Evolutionary conservation across 2,888 invertebrate species (phyloP).

Genomic region (Mesorhabditis sp.): DNA sequence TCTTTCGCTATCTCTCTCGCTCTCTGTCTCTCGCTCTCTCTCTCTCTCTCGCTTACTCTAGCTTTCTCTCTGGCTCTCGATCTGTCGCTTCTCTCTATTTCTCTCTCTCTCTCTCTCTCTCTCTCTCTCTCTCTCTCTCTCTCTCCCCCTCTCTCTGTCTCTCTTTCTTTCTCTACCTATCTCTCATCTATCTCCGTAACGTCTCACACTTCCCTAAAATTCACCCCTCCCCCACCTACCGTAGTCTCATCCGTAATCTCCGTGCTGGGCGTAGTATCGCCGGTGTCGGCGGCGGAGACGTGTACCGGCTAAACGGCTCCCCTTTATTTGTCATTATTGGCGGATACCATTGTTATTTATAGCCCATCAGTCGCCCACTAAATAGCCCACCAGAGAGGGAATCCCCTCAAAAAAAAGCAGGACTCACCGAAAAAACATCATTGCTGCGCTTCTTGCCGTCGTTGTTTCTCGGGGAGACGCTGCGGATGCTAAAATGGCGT

Average conservation of each 20-base stretch:
- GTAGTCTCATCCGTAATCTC: slow-evolving; percentile 4
- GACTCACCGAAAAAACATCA: neutral
- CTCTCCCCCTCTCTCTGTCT: neutral
- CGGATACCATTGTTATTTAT: neutral
- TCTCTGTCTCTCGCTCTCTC: too few species aligned
- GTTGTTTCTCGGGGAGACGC: slow-evolving; percentile 43
- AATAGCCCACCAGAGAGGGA: neutral
- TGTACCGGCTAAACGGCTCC: neutral
- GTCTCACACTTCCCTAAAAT: slow-evolving; percentile 12
- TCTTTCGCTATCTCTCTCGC: too few species aligned
- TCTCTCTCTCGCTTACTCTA: too few species aligned
- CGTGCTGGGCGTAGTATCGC: neutral
- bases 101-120: neutral
- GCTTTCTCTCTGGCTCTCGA: too few species aligned
- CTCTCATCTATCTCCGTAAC: slow-evolving; percentile 12
- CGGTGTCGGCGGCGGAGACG: neutral
- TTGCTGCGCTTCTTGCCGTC: slow-evolving; percentile 6
- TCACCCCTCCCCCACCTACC: neutral
- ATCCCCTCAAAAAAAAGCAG: neutral
- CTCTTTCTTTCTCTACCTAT: too few species aligned
- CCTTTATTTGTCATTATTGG: too few species aligned
- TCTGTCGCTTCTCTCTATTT: too few species aligned
- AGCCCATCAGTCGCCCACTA: neutral
- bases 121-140: neutral
- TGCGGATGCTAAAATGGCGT: slow-evolving; percentile 43